Evolutionary conservation across 1,140 invertebrate genomes (phyloP), one percentile per base, ranked within the genome.

Genomic region (Drosophila kohkoa): DNA sequence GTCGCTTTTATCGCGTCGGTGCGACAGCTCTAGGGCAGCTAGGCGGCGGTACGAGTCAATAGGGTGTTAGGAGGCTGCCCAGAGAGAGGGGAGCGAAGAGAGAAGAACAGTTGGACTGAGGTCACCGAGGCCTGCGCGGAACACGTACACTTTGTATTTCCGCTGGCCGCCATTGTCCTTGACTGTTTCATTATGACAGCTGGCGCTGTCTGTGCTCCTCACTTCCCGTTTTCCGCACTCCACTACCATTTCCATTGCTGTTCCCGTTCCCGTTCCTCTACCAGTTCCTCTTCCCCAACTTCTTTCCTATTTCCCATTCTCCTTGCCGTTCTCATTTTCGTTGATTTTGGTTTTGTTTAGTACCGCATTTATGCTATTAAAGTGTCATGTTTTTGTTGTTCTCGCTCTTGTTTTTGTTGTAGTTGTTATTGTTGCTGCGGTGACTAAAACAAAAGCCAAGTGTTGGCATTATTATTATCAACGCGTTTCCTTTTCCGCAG

Each of bases 151-250:
- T 89, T 89, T 89, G 81, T 85, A 85, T 85, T 70, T 88, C 85
- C 85, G 86, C 52, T 81, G 63, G 77, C 65, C 71, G 69, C 64
- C 79, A 90, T 89, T 89, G 85, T 89, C 85, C 85, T 89, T 89
- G 85, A 89, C 85, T 86, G 86, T 89, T 89, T 89, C 85, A 89
- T 89, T 89, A 89, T 89, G 81, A 90, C 85, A 89, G 85, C 85
- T 90, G 85, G 60, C 43, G 52, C 66, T 68, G 71, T 68, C 71
- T 68, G 63, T 43, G 51, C 10, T 48, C 41, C 52, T 49, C n/a
- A 1, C 13, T 20, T 1, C 15, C n/a, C 25, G 10, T n/a, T 20
- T 1, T 11, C n/a, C 25, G 10, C 20, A 58, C 25, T 5, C 13
- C 3, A 32, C 20, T 28, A 0, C 13, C n/a, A 3, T 5, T 28